Percentiles rank a stretch among this genome's conserved stretches.
phyloP scores from a whole-genome alignment of 1,140 invertebrate genomes.

The Drosophila chauvacae region DNA sequence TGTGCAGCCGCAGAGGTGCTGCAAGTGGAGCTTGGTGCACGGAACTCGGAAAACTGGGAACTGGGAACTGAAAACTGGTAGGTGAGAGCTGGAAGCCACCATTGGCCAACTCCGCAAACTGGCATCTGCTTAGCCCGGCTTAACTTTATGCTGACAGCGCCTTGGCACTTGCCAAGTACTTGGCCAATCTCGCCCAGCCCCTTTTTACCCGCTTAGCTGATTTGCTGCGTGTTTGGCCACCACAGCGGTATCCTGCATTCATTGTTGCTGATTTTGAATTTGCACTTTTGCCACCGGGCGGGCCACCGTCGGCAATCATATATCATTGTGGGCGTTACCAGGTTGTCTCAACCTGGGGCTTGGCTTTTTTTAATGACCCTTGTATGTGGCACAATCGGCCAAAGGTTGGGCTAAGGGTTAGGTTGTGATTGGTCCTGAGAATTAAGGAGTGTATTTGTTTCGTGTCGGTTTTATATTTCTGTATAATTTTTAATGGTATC shows the following conservation, averaged over 20 bases:
- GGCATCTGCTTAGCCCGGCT: slow-evolving; percentile 74
- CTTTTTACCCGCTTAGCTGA: slow-evolving; percentile 54
- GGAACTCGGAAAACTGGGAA: neutral
- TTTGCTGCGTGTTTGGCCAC: slow-evolving; percentile 69
- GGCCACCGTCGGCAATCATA: slow-evolving; percentile 33
- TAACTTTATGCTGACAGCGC: slow-evolving; percentile 81
- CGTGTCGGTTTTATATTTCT: neutral
- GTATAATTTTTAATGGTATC: too few species aligned
- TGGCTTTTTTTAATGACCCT: slow-evolving; percentile 30
- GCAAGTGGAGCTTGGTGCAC: slow-evolving; percentile 37
- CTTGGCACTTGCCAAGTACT: slow-evolving; percentile 78
- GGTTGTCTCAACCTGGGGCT: slow-evolving; percentile 3
- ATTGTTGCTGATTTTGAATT: slow-evolving; percentile 80
- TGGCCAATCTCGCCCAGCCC: slow-evolving; percentile 35
- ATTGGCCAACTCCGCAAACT: slow-evolving; percentile 41
- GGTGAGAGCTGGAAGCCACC: slow-evolving; percentile 4
- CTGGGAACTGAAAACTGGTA: neutral
- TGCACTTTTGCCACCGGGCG: slow-evolving; percentile 62
- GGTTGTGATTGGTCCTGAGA: neutral
- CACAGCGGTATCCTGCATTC: slow-evolving; percentile 43
- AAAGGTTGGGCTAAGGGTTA: slow-evolving; percentile 3
- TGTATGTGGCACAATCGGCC: slow-evolving; percentile 19
- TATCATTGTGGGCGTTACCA: slow-evolving; percentile 55
- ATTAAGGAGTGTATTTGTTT: neutral
- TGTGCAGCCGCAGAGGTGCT: slow-evolving; percentile 68